Conservation (phyloP, 2,113 vertebrate species). For the Crotalus helleri region DNA sequence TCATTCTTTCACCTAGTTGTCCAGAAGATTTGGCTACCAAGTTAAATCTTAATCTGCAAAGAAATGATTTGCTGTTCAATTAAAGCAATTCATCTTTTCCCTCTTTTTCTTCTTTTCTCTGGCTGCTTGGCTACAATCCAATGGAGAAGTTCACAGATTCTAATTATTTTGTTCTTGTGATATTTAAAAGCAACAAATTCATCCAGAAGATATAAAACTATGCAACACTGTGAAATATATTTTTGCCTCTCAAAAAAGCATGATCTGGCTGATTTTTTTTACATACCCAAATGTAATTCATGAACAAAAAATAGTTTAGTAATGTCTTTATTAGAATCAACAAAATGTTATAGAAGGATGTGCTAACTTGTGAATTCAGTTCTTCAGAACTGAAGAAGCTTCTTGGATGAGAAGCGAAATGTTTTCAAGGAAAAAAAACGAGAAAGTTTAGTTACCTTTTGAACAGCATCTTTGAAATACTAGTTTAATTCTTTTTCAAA, state of each 20-base stretch:
- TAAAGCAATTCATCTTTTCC: conserved; percentile 66
- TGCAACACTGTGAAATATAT: conserved; percentile 70
- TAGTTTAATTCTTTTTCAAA: neutral
- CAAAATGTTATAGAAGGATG: neutral
- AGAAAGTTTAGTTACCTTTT: too few relatives aligned
- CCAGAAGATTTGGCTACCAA: conserved; percentile 67
- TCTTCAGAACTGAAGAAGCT: neutral
- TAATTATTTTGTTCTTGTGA: conserved; percentile 70
- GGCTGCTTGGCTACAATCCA: conserved; percentile 70
- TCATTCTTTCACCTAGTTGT: conserved; percentile 64
- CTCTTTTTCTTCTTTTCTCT: conserved; percentile 3
- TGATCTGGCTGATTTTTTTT: conserved; percentile 4
- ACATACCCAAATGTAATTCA: neutral
- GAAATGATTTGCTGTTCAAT: conserved; percentile 76
- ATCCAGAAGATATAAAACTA: conserved; percentile 75
- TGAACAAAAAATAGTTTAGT: neutral
- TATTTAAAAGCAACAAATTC: conserved; percentile 78
- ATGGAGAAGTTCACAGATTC: conserved; percentile 63
- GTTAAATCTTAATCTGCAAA: conserved; percentile 77
- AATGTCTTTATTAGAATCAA: neutral
- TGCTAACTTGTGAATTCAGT: neutral
- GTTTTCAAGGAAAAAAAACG: neutral
- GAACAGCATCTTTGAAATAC: too few relatives aligned
- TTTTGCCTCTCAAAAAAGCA: conserved; percentile 63
- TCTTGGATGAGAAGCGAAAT: neutral